Conservation (phyloP, 2,888 invertebrate species). For the Druceiella hillmani region DNA sequence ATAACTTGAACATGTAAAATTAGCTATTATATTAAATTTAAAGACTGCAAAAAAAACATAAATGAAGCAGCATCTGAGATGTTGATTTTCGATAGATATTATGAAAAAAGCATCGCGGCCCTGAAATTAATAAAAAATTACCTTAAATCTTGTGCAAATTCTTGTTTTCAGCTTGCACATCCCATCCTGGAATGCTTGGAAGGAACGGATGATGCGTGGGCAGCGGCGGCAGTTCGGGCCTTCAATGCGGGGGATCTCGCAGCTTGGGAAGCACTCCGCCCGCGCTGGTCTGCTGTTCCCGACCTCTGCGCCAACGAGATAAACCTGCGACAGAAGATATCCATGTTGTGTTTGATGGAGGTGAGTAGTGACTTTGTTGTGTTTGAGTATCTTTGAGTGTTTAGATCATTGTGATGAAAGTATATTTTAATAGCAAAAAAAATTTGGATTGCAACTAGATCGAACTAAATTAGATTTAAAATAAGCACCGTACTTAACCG, state of each 20-base stretch:
- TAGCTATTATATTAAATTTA: no score
- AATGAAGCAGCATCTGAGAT: neutral
- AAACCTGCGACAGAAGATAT: constrained; percentile 86
- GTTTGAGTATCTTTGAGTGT: no score
- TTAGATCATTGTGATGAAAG: no score
- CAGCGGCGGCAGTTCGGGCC: constrained; percentile 76
- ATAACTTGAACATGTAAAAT: no score
- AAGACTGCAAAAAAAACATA: no score
- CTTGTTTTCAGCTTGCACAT: constrained; percentile 73
- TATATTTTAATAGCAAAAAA: no score
- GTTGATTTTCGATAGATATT: constrained; percentile 1
- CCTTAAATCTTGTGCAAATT: constrained; percentile 8
- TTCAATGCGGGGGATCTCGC: constrained; percentile 82
- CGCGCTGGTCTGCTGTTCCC: constrained; percentile 72
- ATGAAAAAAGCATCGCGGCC: no score
- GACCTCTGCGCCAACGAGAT: constrained; percentile 79
- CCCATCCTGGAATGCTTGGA: constrained; percentile 84
- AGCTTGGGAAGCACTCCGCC: constrained; percentile 56
- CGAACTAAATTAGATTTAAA: no score
- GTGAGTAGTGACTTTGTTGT: constrained; percentile 37
- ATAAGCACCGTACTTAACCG: no score
- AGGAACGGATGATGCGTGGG: constrained; percentile 80
- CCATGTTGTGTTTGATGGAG: constrained; percentile 94
- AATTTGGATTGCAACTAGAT: no score
- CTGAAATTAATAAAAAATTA: no score